Evolutionary conservation across 1,140 invertebrate genomes (phyloP).

Genomic region (Musca vetustissima): DNA sequence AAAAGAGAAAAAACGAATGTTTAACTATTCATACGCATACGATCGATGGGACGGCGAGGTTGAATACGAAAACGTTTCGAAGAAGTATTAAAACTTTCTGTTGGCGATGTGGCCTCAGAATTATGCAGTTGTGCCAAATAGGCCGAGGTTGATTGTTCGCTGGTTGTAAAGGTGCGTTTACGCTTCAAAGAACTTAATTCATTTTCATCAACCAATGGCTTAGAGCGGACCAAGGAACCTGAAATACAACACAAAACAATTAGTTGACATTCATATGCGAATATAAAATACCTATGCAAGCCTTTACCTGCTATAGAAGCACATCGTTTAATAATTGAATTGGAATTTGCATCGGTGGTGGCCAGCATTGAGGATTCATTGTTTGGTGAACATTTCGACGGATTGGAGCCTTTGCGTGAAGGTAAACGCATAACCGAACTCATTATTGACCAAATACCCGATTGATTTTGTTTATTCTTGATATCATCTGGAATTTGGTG

Average conservation of each 20-base stretch:
- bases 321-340: conserved; percentile 44
- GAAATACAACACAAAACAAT: no score
- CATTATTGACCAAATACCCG: conserved; percentile 45
- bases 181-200: conserved; percentile 41
- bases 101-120: not conserved
- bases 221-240: conserved; percentile 45
- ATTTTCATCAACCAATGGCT: conserved; percentile 29
- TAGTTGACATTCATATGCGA: not conserved
- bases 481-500: not conserved
- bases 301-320: conserved; percentile 43
- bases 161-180: conserved; percentile 47
- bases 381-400: not conserved
- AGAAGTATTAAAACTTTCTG: conserved; percentile 27
- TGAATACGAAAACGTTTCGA: conserved; percentile 51
- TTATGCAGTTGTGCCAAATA: not conserved
- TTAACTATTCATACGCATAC: conserved; percentile 37
- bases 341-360: conserved; percentile 2
- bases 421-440: conserved; percentile 47
- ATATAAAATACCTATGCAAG: not conserved
- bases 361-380: not conserved
- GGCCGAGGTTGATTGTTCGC: conserved; percentile 32
- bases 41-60: conserved; percentile 44
- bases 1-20: no score
- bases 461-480: conserved; percentile 10
- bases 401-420: conserved; percentile 2